These are phyloP conservation scores for Barbus barbus DNA, from an alignment of 2,113 vertebrate genomes.

Conservation along the genomic window DNA sequence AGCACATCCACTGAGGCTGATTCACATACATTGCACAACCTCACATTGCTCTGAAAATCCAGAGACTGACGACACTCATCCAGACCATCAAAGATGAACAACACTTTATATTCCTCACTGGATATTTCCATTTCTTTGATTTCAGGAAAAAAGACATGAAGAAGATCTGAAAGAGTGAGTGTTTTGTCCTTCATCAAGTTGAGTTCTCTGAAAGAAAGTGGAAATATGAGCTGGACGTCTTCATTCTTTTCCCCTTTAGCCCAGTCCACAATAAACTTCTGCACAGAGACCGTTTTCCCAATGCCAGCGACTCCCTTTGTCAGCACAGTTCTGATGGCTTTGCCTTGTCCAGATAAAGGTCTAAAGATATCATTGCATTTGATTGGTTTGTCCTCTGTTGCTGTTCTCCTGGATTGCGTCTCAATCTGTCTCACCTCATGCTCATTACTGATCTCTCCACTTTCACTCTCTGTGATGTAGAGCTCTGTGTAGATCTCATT, in stretches of 20 bases:
- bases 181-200: not conserved
- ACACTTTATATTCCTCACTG: not conserved
- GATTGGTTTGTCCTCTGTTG: not conserved
- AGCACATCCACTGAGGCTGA: too few species aligned
- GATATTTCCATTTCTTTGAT: not conserved
- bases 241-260: not conserved
- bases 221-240: not conserved
- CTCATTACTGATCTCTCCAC: constrained; percentile 2
- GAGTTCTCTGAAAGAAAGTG: not conserved
- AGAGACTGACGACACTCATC: too few species aligned
- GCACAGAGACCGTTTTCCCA: constrained; percentile 7
- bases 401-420: not conserved
- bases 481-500: constrained; percentile 49
- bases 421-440: constrained; percentile 25
- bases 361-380: not conserved
- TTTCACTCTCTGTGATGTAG: constrained; percentile 38
- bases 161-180: not conserved
- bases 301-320: constrained; percentile 11
- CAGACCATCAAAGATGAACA: constrained; percentile 9
- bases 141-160: not conserved
- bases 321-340: constrained; percentile 7
- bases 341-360: not conserved
- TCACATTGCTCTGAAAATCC: too few species aligned
- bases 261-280: constrained; percentile 10
- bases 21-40: too few species aligned